Conservation (phyloP, 2,888 invertebrate species). For the Rhaphigaster nebulosa region DNA sequence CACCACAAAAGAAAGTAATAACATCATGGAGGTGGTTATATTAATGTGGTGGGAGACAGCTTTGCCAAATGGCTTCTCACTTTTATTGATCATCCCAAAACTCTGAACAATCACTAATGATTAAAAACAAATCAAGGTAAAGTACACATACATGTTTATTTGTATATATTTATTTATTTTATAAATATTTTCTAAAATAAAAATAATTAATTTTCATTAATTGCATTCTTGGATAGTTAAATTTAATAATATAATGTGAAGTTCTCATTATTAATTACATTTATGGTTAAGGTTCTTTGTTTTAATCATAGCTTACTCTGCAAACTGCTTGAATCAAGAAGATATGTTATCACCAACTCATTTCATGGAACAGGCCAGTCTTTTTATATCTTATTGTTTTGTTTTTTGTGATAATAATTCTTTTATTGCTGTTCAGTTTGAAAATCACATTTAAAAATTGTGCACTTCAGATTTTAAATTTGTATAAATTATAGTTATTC, state of each 20-base stretch:
- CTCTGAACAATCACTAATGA: too few species aligned
- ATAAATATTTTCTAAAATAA: too few species aligned
- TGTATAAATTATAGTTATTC: background rate
- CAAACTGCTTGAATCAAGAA: background rate
- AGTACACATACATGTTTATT: too few species aligned
- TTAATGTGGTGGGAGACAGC: too few species aligned
- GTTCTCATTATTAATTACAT: background rate
- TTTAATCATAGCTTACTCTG: background rate
- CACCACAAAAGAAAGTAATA: too few species aligned
- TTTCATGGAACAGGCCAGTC: background rate
- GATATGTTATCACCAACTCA: background rate
- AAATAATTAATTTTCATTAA: too few species aligned
- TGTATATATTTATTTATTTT: too few species aligned
- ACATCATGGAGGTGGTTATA: too few species aligned
- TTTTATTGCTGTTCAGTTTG: background rate
- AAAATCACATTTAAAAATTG: background rate
- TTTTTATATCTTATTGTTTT: background rate
- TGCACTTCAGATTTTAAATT: background rate
- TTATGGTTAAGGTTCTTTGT: background rate
- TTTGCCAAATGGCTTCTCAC: too few species aligned
- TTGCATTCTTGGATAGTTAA: too few species aligned
- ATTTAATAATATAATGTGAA: background rate
- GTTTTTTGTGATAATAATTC: background rate
- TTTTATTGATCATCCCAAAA: too few species aligned
- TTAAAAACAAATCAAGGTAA: too few species aligned